phyloP scores from a whole-genome alignment of 2,113 vertebrate species.

The Passer montanus region DNA sequence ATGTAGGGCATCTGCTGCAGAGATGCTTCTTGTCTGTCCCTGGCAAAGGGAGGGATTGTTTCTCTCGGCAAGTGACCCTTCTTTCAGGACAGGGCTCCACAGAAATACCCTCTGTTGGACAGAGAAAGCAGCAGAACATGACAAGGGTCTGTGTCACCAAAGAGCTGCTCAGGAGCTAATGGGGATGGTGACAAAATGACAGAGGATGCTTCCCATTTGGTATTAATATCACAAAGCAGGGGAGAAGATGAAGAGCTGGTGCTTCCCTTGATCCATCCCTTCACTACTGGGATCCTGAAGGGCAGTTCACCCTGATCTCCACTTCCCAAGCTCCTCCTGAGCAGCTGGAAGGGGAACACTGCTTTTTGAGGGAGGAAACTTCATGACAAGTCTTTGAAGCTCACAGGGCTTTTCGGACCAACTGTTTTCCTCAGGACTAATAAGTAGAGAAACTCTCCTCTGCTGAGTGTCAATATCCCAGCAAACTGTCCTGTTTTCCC shows the following conservation, averaged over 20 bases:
- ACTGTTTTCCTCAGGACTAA: neutral
- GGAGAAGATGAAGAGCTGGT: neutral
- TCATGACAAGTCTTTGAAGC: neutral
- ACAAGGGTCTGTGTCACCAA: neutral
- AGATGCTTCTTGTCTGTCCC: neutral
- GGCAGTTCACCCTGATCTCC: neutral
- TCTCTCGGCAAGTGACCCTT: neutral
- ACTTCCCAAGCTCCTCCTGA: neutral
- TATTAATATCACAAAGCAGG: neutral
- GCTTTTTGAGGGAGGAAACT: neutral
- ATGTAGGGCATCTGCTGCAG: fast-evolving
- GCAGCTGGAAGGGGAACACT: neutral
- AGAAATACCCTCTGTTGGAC: neutral
- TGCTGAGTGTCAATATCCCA: neutral
- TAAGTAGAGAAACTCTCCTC: neutral
- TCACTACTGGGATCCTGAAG: neutral
- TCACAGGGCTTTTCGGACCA: neutral
- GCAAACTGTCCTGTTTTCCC: neutral
- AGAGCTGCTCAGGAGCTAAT: neutral
- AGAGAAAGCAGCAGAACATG: neutral
- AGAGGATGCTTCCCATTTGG: neutral
- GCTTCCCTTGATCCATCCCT: neutral
- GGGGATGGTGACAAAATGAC: neutral
- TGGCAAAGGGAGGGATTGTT: neutral
- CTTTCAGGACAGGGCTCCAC: neutral